These are phyloP conservation scores for Ophion obscuratus DNA, from an alignment of 2,888 invertebrate species.

Conservation along the genomic window DNA sequence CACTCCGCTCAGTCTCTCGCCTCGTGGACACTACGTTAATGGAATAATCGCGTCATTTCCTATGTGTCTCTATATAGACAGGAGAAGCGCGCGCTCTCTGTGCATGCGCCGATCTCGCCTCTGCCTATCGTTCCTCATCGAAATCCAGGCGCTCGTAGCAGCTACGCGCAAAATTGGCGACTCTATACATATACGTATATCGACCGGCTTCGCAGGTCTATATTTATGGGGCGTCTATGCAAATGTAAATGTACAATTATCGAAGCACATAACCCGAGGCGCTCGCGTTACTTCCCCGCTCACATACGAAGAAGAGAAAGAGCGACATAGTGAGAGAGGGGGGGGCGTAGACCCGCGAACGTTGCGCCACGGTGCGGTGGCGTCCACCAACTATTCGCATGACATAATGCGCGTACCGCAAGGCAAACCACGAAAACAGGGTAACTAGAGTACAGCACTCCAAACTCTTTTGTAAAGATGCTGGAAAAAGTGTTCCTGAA, in stretches of 20 bases:
- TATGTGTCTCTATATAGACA: conserved; percentile 57
- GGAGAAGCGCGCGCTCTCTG: conserved; percentile 11
- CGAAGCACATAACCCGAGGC: conserved; percentile 23
- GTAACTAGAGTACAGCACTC: too few species aligned
- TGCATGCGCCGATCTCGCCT: conserved; percentile 12
- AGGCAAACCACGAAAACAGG: too few species aligned
- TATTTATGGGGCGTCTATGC: conserved; percentile 19
- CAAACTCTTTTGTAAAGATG: too few species aligned
- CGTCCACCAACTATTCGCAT: conserved; percentile 5
- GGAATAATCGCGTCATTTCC: conserved; percentile 73
- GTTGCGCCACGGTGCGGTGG: conserved; percentile 13
- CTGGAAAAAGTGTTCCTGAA: too few species aligned
- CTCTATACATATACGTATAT: neutral
- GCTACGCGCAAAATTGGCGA: conserved; percentile 6
- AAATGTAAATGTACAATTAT: conserved; percentile 55
- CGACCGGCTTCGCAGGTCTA: neutral
- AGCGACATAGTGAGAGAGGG: neutral
- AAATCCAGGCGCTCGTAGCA: conserved; percentile 2
- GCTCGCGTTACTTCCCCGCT: conserved; percentile 22
- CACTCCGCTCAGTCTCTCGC: conserved; percentile 25
- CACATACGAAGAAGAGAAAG: neutral
- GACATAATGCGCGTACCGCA: neutral
- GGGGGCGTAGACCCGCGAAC: neutral
- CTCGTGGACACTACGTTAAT: conserved; percentile 66
- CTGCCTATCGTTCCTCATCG: conserved; percentile 13